These are phyloP conservation scores for Hemithea aestivaria DNA, from an alignment of 2,888 invertebrate species.

Conservation along the genomic window DNA sequence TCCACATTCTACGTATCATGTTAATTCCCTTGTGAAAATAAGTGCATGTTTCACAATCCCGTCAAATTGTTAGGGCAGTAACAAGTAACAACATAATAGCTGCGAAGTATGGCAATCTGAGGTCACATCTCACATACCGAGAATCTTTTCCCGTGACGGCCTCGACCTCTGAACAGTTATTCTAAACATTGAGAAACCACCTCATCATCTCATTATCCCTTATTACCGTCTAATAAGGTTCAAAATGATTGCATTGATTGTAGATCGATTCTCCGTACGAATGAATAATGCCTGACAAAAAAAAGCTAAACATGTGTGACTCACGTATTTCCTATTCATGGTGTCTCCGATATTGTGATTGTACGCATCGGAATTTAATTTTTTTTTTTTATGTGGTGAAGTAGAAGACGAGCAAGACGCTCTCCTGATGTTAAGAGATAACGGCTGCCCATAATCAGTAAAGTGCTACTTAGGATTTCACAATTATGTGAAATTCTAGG, in stretches of 20 bases:
- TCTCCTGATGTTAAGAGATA: no score
- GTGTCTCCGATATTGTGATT: conserved; percentile 18
- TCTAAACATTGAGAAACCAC: conserved; percentile 19
- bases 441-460: no score
- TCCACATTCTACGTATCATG: no score
- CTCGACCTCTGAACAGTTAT: conserved; percentile 52
- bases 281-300: conserved; percentile 46
- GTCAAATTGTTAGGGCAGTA: conserved; percentile 16
- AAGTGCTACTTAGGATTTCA: no score
- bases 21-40: no score
- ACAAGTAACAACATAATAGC: conserved; percentile 26
- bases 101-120: conserved; percentile 37
- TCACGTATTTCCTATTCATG: conserved; percentile 32
- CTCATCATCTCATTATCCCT: conserved; percentile 2
- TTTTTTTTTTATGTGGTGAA: no score
- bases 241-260: not conserved
- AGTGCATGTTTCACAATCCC: conserved; percentile 6
- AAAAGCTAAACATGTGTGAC: conserved; percentile 29
- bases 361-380: conserved; percentile 21
- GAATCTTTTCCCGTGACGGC: conserved; percentile 70
- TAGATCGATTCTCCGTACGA: conserved; percentile 51
- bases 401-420: no score
- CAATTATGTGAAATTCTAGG: no score
- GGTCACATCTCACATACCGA: conserved; percentile 51
- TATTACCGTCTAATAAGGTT: conserved; percentile 2